Evolutionary conservation across 2,888 invertebrate genomes (phyloP).

Genomic region (Harpagoxenus sublaevis): DNA sequence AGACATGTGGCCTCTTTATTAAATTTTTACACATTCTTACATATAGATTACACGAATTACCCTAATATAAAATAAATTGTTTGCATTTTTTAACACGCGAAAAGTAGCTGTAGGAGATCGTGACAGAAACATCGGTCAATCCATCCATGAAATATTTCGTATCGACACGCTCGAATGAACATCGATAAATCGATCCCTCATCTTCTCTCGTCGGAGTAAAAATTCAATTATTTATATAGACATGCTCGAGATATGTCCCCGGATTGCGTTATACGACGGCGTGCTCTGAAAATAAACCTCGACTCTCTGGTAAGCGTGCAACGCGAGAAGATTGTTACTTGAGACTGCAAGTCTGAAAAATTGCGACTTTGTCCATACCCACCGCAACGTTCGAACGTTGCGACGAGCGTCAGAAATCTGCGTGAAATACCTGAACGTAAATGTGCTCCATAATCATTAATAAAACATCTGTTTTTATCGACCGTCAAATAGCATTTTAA

Average conservation of each 20-base stretch:
- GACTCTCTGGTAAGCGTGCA: conserved; percentile 36
- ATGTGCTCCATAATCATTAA: not conserved
- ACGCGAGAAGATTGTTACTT: conserved; percentile 29
- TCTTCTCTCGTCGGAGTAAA: not conserved
- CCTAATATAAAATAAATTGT: not conserved
- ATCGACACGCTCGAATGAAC: not conserved
- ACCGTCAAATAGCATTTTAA: not conserved
- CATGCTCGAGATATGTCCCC: conserved; percentile 24
- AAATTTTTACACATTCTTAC: conserved; percentile 6
- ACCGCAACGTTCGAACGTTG: not conserved
- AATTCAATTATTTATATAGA: conserved; percentile 49
- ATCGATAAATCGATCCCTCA: conserved; percentile 34
- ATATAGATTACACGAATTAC: not conserved
- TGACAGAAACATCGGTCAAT: conserved; percentile 1
- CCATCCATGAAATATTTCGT: conserved; percentile 25
- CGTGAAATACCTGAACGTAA: not conserved
- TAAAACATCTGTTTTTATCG: not conserved
- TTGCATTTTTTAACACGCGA: not conserved
- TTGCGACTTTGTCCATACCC: not conserved
- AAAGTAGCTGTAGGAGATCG: not conserved
- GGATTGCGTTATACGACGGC: not conserved
- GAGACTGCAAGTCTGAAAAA: conserved; percentile 20
- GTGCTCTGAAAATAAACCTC: conserved; percentile 55
- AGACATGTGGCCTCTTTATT: not conserved
- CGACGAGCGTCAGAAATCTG: not conserved